Evolutionary conservation across 1,140 invertebrate genomes (phyloP).

Genomic region (Daktulosphaira vitifoliae): DNA sequence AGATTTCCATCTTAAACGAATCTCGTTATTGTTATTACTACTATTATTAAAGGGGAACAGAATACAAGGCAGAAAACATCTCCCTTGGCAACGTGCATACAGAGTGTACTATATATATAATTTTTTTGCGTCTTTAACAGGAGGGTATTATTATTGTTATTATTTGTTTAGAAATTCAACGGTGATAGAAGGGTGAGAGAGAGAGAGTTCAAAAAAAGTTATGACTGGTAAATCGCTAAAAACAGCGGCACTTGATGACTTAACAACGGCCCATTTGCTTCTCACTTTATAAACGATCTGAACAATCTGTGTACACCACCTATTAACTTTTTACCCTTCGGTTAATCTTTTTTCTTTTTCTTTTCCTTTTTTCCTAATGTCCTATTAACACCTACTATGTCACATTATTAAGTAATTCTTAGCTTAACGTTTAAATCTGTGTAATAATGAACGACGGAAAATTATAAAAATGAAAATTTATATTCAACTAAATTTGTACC

Average conservation of each 20-base stretch:
- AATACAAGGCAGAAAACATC: neutral
- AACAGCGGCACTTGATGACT: conserved; percentile 32
- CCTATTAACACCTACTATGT: conserved; percentile 12
- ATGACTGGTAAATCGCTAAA: conserved; percentile 32
- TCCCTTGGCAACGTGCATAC: neutral
- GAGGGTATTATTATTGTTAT: neutral
- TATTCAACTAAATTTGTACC: too few species aligned
- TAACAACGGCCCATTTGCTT: conserved; percentile 31
- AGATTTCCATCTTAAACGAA: conserved; percentile 31
- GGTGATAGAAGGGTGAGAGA: neutral
- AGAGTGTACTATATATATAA: neutral
- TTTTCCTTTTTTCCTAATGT: conserved; percentile 21
- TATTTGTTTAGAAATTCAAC: conserved; percentile 12
- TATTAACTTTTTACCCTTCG: conserved; percentile 24
- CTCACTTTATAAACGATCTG: neutral
- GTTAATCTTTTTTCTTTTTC: neutral
- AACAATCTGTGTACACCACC: conserved; percentile 1
- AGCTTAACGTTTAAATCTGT: too few species aligned
- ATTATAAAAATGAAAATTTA: too few species aligned
- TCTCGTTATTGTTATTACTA: conserved; percentile 32
- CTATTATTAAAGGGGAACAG: conserved; percentile 17
- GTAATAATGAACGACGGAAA: too few species aligned
- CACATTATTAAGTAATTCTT: too few species aligned
- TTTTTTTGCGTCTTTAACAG: conserved; percentile 21
- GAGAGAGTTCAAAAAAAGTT: neutral